phyloP scores from a whole-genome alignment of 2,113 vertebrate species.

The Diphyllodes magnificus region DNA sequence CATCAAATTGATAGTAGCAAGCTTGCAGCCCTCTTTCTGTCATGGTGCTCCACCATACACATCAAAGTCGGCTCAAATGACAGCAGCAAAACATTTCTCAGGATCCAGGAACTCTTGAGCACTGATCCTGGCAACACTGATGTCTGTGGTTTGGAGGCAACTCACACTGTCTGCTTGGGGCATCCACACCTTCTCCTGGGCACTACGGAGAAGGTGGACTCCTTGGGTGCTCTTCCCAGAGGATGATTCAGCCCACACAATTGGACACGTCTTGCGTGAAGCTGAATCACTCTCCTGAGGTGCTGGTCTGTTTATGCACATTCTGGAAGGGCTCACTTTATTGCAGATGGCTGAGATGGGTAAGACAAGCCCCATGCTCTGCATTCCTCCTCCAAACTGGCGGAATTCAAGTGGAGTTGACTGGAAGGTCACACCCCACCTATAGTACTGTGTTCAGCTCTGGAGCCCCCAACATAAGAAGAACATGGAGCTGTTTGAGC shows the following conservation, averaged over 20 bases:
- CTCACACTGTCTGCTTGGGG: background rate
- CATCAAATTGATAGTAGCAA: background rate
- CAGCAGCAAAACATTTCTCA: background rate
- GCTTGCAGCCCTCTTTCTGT: background rate
- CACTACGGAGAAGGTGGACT: rapidly evolving
- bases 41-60: background rate
- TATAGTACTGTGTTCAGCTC: background rate
- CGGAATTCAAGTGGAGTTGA: background rate
- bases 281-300: background rate
- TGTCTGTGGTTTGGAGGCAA: background rate
- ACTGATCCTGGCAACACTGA: background rate
- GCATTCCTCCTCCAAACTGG: background rate
- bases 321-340: background rate
- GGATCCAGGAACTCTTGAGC: background rate
- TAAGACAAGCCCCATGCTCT: background rate
- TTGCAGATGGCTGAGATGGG: background rate
- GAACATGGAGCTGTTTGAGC: background rate
- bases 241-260: background rate
- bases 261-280: rapidly evolving
- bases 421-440: background rate
- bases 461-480: background rate
- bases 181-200: background rate
- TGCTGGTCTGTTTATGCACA: background rate
- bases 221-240: background rate
- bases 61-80: background rate